Percentiles rank a stretch among this genome's conserved stretches.
These are phyloP conservation scores for Tenrec ecaudatus DNA, from an alignment of 2,113 vertebrate genomes.

Conservation along the genomic window DNA sequence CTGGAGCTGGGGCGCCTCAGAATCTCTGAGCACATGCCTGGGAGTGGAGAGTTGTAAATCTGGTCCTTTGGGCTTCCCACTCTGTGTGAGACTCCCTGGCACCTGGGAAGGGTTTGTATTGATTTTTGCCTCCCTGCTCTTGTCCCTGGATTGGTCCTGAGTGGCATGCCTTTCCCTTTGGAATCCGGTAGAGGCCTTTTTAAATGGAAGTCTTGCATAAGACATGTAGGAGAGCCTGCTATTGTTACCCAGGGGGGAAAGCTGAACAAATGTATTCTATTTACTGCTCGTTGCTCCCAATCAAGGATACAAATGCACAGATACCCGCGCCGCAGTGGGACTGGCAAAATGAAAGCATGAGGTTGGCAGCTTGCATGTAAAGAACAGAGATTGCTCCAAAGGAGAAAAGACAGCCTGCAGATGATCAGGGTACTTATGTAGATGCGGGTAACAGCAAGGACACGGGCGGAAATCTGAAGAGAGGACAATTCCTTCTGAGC, in stretches of 20 bases:
- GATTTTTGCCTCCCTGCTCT: neutral
- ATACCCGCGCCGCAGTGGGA: neutral
- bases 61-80: neutral
- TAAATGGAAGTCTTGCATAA: neutral
- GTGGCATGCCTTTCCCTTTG: neutral
- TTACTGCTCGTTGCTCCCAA: neutral
- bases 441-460: neutral
- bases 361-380: neutral
- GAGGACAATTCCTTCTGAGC: constrained; percentile 3
- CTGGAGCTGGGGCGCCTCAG: constrained; percentile 12
- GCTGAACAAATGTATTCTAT: neutral
- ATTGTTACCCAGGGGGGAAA: neutral
- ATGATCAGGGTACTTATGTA: neutral
- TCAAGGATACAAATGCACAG: constrained; percentile 14
- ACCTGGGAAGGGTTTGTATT: neutral
- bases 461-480: neutral
- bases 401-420: constrained; percentile 47
- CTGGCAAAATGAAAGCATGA: neutral
- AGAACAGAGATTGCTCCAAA: constrained; percentile 50
- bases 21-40: neutral
- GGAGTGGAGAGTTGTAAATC: constrained; percentile 5
- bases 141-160: neutral
- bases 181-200: neutral
- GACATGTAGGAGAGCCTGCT: neutral
- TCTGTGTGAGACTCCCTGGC: neutral